Evolutionary conservation across 2,888 invertebrate species (phyloP), one percentile per base, ranked within the genome.

Genomic region (Catonia carolina): DNA sequence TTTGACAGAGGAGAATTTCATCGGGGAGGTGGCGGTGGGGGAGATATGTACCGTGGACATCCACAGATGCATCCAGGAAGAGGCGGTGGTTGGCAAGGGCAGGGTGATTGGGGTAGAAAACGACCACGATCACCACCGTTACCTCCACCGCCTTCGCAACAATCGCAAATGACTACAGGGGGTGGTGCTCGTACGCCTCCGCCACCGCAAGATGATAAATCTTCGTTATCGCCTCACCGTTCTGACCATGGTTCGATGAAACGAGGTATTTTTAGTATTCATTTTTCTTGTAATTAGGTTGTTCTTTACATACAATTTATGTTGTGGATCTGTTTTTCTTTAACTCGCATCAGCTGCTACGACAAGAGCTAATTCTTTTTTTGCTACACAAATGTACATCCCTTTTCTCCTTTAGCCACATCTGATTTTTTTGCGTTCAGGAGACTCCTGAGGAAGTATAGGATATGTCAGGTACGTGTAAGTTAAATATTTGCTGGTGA

Each of bases 171-270:
- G 7, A 22, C 45, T 5, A 14, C 37, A 23, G 37, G 56, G 18
- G 53, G 54, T 17, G 59, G 55, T 18, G 47, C 53, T 35, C 54
- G 58, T 8, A 61, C 63, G 1, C 63, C 64, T 15, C 62, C 63
- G 1, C 61, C 59, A 8, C 61, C 60, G 8, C 58, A 58, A 23
- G 53, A 61, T 14, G 53, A 51, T 12, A 51, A 58, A n/a, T 37
- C 20, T 12, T 53, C 54, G 5, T 23, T 48, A 17, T 52, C 50
- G n/a, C 56, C 45, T 20, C 56, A 12, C 23, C 10, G 45, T 10
- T 45, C 55, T 20, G 48, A 52, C 18, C 55, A 59, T 27, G 55
- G 55, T 8, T 50, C 55, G 2, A 14, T 50, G 17, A 56, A 56
- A 31, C 45, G 53, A 48, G 56, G 56, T 56, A 15, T 22, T 27